phyloP scores from a whole-genome alignment of 1,140 invertebrate species.

The Cydia strobilella region DNA sequence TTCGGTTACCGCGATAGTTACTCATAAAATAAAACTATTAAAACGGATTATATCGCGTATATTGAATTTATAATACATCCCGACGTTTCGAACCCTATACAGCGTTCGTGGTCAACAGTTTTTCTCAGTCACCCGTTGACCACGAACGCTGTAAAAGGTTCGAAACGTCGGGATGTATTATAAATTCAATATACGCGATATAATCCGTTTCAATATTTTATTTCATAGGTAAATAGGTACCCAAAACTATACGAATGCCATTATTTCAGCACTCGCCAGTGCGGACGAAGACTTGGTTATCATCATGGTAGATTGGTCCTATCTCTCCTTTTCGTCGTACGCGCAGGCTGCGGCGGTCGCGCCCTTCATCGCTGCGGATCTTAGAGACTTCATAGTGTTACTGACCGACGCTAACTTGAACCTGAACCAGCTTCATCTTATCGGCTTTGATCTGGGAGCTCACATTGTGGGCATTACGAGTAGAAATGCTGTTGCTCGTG shows the following conservation, averaged over 20 bases:
- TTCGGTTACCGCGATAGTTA: too few relatives aligned
- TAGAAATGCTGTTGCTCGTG: conserved; percentile 79
- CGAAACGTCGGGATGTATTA: too few relatives aligned
- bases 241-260: neutral
- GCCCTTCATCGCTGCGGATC: conserved; percentile 44
- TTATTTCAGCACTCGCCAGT: conserved; percentile 46
- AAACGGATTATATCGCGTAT: too few relatives aligned
- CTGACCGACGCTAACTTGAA: conserved; percentile 32
- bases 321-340: conserved; percentile 45
- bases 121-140: too few relatives aligned
- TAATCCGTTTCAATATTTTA: too few relatives aligned
- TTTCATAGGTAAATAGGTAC: too few relatives aligned
- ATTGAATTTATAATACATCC: too few relatives aligned
- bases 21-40: too few relatives aligned
- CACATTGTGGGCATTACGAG: conserved; percentile 93
- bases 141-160: too few relatives aligned
- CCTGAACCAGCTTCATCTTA: conserved; percentile 82
- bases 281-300: conserved; percentile 45
- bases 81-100: too few relatives aligned
- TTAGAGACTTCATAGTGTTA: conserved; percentile 43
- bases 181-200: too few relatives aligned
- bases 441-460: conserved; percentile 91
- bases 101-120: too few relatives aligned
- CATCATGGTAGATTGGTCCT: conserved; percentile 61
- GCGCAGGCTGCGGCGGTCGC: conserved; percentile 44